Percentiles rank a stretch among this genome's conserved stretches.
These are phyloP conservation scores for Artemia franciscana DNA, from an alignment of 1,140 invertebrate genomes.

Conservation along the genomic window DNA sequence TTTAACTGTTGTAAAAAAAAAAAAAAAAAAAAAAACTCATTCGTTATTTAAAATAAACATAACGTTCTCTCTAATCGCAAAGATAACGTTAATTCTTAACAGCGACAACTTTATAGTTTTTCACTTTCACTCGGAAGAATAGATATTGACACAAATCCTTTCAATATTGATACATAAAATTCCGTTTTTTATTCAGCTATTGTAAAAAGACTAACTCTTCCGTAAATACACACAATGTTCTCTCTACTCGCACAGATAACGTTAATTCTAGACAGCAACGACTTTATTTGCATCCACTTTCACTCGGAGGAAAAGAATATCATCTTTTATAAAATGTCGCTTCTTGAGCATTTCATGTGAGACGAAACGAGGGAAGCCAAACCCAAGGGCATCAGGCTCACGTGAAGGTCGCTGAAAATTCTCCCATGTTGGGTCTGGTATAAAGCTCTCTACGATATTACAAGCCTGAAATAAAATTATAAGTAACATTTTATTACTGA, in stretches of 20 bases:
- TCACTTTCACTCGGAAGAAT: constrained; percentile 74
- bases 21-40: too few species aligned
- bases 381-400: constrained; percentile 67
- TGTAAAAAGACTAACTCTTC: constrained; percentile 87
- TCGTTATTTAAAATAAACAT: too few species aligned
- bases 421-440: constrained; percentile 82
- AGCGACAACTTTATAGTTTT: constrained; percentile 76
- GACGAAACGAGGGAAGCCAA: constrained; percentile 78
- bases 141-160: too few species aligned
- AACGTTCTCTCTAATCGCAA: too few species aligned
- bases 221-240: constrained; percentile 82
- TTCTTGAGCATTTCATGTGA: constrained; percentile 76
- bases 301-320: constrained; percentile 70
- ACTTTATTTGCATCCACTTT: constrained; percentile 81
- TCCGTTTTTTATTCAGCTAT: constrained; percentile 63
- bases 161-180: constrained; percentile 76
- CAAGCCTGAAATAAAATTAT: constrained; percentile 29
- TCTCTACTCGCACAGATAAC: constrained; percentile 67
- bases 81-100: too few species aligned
- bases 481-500: constrained; percentile 4
- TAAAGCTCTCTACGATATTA: constrained; percentile 78
- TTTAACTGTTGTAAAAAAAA: too few species aligned
- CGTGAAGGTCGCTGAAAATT: constrained; percentile 76
- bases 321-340: constrained; percentile 68
- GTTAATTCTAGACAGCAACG: constrained; percentile 50